These are phyloP conservation scores for Microctenopoma steveboyesi DNA, from an alignment of 2,797 vertebrate genomes.

Conservation along the genomic window DNA sequence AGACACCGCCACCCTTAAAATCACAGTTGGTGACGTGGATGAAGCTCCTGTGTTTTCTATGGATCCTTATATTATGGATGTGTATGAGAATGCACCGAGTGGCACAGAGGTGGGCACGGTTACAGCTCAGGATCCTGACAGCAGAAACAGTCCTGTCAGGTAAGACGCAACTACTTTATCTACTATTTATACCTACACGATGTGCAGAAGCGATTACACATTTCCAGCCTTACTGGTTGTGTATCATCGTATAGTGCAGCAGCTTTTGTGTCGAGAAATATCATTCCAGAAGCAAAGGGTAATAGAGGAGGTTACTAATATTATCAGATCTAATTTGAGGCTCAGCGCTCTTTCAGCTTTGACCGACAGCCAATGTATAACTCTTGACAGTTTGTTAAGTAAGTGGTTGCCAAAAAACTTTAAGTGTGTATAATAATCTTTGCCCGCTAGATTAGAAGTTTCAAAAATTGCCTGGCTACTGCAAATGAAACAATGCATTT, in stretches of 20 bases:
- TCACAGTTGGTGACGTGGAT: conserved; percentile 95
- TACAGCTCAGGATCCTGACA: conserved; percentile 93
- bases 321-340: conserved; percentile 29
- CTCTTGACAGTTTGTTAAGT: conserved; percentile 23
- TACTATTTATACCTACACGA: background rate
- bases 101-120: conserved; percentile 92
- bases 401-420: conserved; percentile 12
- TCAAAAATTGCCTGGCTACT: background rate
- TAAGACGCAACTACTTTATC: conserved; percentile 61
- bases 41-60: conserved; percentile 94
- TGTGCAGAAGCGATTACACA: conserved; percentile 7
- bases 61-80: conserved; percentile 94
- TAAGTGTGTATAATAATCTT: background rate
- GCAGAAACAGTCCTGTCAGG: conserved; percentile 92
- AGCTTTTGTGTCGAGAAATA: background rate
- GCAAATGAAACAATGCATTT: too few relatives aligned
- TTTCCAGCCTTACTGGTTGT: conserved; percentile 8
- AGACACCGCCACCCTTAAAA: conserved; percentile 92
- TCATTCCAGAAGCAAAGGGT: conserved; percentile 1
- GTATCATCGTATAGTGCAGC: background rate
- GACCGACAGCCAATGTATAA: conserved; percentile 14
- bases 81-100: conserved; percentile 90
- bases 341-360: conserved; percentile 16
- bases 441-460: conserved; percentile 5
- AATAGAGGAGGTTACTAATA: conserved; percentile 9